Evolutionary conservation across 2,888 invertebrate species (phyloP).

Genomic region (Biston stratarius): DNA sequence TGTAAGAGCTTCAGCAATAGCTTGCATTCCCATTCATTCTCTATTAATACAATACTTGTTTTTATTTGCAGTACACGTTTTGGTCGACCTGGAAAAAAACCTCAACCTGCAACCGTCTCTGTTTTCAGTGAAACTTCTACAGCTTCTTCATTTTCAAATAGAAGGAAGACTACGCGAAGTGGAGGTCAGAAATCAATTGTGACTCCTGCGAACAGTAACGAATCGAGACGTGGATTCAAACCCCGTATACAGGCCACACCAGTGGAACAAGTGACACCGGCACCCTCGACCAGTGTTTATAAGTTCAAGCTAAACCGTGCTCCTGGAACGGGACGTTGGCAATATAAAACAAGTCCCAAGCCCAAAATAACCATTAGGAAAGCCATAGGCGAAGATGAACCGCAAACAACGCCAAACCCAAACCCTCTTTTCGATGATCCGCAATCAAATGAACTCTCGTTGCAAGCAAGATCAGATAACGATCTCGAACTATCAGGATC

Average conservation of each 20-base stretch:
- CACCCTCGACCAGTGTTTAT: conserved; percentile 88
- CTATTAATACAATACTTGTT: conserved; percentile 50
- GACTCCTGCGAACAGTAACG: conserved; percentile 74
- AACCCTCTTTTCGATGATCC: conserved; percentile 76
- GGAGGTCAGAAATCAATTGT: conserved; percentile 76
- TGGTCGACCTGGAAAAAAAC: conserved; percentile 80
- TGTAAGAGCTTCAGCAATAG: conserved; percentile 35
- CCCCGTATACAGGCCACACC: conserved; percentile 87
- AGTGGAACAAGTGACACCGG: conserved; percentile 82
- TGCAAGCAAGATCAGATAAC: conserved; percentile 86
- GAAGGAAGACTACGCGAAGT: conserved; percentile 82
- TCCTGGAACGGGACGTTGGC: conserved; percentile 95
- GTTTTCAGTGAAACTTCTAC: conserved; percentile 88
- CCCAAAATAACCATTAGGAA: conserved; percentile 94
- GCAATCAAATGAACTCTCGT: conserved; percentile 84
- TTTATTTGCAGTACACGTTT: conserved; percentile 81
- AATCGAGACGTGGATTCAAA: conserved; percentile 89
- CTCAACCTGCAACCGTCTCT: conserved; percentile 89
- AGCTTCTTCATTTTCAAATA: conserved; percentile 81
- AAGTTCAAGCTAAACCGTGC: conserved; percentile 94
- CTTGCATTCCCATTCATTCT: conserved; percentile 28
- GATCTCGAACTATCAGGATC: conserved; percentile 92
- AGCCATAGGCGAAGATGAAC: conserved; percentile 85
- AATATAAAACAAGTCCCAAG: conserved; percentile 95
- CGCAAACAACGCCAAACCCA: conserved; percentile 77